Percentiles rank a stretch among this genome's conserved stretches.
Conservation (phyloP, 2,888 invertebrate species). For the Cheiracanthium punctorium region DNA sequence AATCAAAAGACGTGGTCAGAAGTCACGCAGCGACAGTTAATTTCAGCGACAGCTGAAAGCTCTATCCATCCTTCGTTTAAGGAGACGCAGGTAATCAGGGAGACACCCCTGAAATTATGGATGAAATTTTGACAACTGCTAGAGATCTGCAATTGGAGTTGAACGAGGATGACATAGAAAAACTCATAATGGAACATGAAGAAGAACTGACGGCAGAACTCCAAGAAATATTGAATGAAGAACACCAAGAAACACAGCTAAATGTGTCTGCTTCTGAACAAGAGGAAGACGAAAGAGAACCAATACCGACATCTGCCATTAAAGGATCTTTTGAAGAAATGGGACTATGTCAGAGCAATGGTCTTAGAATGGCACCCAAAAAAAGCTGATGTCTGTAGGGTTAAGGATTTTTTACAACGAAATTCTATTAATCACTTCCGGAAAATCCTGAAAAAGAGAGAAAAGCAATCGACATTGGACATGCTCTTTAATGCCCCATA, state of each 20-base stretch:
- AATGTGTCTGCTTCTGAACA: conserved; percentile 3
- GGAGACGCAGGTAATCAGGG: neutral
- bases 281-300: too few species aligned
- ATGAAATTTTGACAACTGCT: conserved; percentile 1
- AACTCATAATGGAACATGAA: conserved; percentile 23
- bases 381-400: neutral
- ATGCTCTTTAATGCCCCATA: too few species aligned
- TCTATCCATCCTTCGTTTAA: conserved; percentile 6
- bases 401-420: neutral
- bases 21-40: neutral
- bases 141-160: conserved; percentile 28
- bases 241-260: conserved; percentile 34
- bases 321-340: conserved; percentile 21
- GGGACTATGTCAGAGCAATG: conserved; percentile 21
- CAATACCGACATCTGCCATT: conserved; percentile 9
- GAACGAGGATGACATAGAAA: neutral
- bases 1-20: conserved; percentile 20
- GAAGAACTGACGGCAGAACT: conserved; percentile 17
- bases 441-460: conserved; percentile 13
- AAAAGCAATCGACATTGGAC: conserved; percentile 8
- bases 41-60: neutral
- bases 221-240: conserved; percentile 22
- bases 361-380: conserved; percentile 27
- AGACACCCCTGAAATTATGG: conserved; percentile 11
- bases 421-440: conserved; percentile 14